Evolutionary conservation across 2,888 invertebrate genomes (phyloP), one percentile per base, ranked within the genome.

Genomic region (Malachius bipustulatus): DNA sequence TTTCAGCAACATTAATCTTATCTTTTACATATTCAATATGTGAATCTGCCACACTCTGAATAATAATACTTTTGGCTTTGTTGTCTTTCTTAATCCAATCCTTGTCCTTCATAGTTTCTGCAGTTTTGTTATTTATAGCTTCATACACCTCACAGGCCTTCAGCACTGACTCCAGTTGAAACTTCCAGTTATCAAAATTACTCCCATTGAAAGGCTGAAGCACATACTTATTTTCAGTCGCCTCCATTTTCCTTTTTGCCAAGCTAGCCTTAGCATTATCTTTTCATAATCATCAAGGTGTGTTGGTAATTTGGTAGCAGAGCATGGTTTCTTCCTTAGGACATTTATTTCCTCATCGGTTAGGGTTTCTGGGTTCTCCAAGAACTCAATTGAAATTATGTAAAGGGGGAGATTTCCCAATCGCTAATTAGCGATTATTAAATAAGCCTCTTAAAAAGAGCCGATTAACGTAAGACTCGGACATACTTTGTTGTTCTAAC

Each of bases 21-120:
- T 39, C 40, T 36, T 44, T 46, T 11, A 44, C 30, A 36, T 46
- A 42, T 30, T 42, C 42, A 8, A 45, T 26, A 37, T 45, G 42
- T 1, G 38, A 38, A 26, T 43, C 43, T n/a, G 37, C 32, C 6
- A 39, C 35, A 37, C 40, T 39, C 26, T 43, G 42, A 26, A 45
- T 33, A 4, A 41, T 41, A 14, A 39, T 30, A 34, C 33, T 40
- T n/a, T 15, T 19, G 1, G 37, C 39, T 19, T 39, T 39, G 19
- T 32, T 38, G 31, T 40, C 42, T 32, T 38, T 38, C 35, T 39
- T 41, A 6, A 30, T 13, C 37, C 35, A 42, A 6, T 37, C 16
- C 3, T 30, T 13, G 11, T 35, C 37, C 29, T 33, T 30, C 33
- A 8, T 31, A 1, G 34, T 19, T 11, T 4, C 19, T 11, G 6